Conservation (phyloP, 2,113 vertebrate genomes). For the Oncorhynchus nerka region DNA sequence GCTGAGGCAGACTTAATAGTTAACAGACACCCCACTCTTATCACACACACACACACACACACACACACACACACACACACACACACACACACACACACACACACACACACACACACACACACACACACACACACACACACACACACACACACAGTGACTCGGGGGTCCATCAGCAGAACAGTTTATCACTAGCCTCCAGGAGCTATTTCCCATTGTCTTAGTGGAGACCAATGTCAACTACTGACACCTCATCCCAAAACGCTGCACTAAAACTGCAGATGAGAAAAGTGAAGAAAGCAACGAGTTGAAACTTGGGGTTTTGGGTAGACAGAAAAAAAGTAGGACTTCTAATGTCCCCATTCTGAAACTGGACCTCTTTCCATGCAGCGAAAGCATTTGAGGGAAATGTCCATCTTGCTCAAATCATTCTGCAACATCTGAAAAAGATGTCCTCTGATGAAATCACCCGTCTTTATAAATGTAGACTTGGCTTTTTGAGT, state of each 20-base stretch:
- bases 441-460: no score
- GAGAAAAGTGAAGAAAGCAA: constrained; percentile 5
- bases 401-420: background rate
- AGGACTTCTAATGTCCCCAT: constrained; percentile 23
- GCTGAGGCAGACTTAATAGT: background rate
- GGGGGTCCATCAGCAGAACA: constrained; percentile 13
- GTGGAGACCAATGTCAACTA: constrained; percentile 17
- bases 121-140: background rate
- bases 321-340: background rate
- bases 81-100: constrained; percentile 18
- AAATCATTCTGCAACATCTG: no score
- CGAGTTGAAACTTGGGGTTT: constrained; percentile 27
- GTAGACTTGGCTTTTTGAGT: no score
- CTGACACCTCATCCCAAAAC: constrained; percentile 3
- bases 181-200: constrained; percentile 31
- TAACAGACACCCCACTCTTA: background rate
- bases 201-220: constrained; percentile 23
- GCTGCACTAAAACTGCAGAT: background rate
- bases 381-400: constrained; percentile 6
- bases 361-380: constrained; percentile 31
- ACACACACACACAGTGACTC: constrained; percentile 26
- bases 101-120: constrained; percentile 5
- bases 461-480: no score
- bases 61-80: no score
- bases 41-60: background rate